Percentiles rank a stretch among this genome's conserved stretches.
These are phyloP conservation scores for Tanytarsus gracilentus DNA, from an alignment of 2,888 invertebrate genomes.

Conservation along the genomic window DNA sequence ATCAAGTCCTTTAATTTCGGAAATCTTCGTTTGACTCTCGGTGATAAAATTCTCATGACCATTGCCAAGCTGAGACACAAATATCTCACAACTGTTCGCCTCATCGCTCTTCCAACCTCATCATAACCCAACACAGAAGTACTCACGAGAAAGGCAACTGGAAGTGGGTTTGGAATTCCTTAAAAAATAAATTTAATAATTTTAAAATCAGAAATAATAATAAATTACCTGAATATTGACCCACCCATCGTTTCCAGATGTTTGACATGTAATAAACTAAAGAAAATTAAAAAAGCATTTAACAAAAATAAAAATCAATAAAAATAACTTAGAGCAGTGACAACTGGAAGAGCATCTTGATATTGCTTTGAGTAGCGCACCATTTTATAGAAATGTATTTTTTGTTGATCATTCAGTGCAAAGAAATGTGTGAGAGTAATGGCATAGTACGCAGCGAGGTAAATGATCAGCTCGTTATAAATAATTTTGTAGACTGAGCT, in stretches of 20 bases:
- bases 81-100: constrained; percentile 32
- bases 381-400: neutral
- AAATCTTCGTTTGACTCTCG: constrained; percentile 49
- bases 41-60: constrained; percentile 47
- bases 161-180: constrained; percentile 53
- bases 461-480: neutral
- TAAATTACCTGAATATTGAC: constrained; percentile 37
- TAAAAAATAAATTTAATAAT: constrained; percentile 39
- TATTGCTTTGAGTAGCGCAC: neutral
- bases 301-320: too few relatives aligned
- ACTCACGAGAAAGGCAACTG: constrained; percentile 49
- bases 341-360: neutral
- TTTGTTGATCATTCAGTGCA: neutral
- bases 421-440: constrained; percentile 45
- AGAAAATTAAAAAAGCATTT: too few relatives aligned
- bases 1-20: constrained; percentile 48
- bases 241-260: neutral
- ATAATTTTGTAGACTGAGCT: neutral
- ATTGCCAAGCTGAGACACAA: constrained; percentile 45
- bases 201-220: neutral
- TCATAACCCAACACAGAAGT: constrained; percentile 51
- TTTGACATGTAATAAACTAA: too few relatives aligned
- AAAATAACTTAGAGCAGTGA: neutral
- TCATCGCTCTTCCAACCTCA: constrained; percentile 48
- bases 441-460: constrained; percentile 30